Base-by-base conservation (phyloP, 2,888 invertebrate species). In the Cataglyphis altisquamis region DNA sequence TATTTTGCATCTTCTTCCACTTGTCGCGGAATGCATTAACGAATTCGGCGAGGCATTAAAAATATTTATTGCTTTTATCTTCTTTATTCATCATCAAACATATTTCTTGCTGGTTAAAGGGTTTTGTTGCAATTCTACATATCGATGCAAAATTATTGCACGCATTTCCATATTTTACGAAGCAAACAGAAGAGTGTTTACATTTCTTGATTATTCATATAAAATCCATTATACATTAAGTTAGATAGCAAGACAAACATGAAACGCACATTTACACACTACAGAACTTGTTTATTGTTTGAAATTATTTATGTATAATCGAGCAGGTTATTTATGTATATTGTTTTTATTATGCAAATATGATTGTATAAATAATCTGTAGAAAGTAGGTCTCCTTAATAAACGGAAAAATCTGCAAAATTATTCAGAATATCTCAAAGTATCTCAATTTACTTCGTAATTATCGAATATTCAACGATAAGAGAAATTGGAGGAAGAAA, bases 11-110 rank as follows among this genome's bases (percentile, higher is more conserved):
- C 18, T 57, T 48, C 36, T 25, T 70, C 45, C 60, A 70, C 60
- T 70, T 60, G 52, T 80, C 78, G 18, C 45, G 45, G 70, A 80
- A 80, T 80, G 60, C 32, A 80, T 80, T 80, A 80, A 70, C 25
- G 36, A 57, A 36, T n/a, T 60, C 12, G 41, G 6, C 15, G 29
- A 9, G 21, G 70, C 60, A 36, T 60, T 29, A 77, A 66, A 66
- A 57, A 77, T 45, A 18, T 80, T 29, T 12, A 21, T 45, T 45
- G 78, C 45, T 60, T 68, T 52, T 48, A 52, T 68, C 45, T 70
- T 70, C 18, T 70, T 80, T 72, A 45, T 80, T 80, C 78, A 70
- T 70, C 78, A 18, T 72, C 21, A 60, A 80, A 72, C 60, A 68
- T 18, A 36, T 10, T 60, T 45, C 70, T 80, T 45, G 45, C 15